phyloP scores from a whole-genome alignment of 1,140 invertebrate species.

The Spodoptera frugiperda region DNA sequence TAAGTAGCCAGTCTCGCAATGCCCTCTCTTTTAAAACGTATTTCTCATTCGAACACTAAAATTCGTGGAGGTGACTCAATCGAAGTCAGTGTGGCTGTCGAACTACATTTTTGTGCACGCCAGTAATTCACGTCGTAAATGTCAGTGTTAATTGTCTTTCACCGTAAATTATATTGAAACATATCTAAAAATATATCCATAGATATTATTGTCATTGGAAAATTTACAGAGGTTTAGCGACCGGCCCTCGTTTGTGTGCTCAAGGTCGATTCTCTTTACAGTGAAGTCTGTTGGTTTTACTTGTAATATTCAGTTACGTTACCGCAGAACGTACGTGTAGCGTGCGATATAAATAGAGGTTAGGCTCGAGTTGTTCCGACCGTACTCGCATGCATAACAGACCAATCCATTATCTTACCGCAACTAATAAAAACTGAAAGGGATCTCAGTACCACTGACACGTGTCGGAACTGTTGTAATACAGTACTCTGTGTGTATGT shows the following conservation, averaged over 20 bases:
- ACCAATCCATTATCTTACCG: constrained; percentile 79
- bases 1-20: neutral
- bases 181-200: neutral
- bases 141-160: too few relatives aligned
- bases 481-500: neutral
- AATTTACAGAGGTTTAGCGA: constrained; percentile 52
- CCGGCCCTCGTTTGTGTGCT: constrained; percentile 56
- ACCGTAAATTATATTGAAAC: too few relatives aligned
- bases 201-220: neutral
- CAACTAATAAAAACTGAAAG: constrained; percentile 75
- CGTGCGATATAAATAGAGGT: constrained; percentile 78
- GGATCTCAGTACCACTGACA: constrained; percentile 59
- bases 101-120: neutral
- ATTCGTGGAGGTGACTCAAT: constrained; percentile 11
- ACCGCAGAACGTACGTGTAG: constrained; percentile 69
- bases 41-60: neutral
- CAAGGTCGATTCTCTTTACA: constrained; percentile 67
- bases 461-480: constrained; percentile 16
- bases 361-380: constrained; percentile 70
- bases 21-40: neutral
- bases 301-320: constrained; percentile 78
- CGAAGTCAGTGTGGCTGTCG: constrained; percentile 14
- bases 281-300: constrained; percentile 69
- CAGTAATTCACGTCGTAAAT: constrained; percentile 15
- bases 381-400: constrained; percentile 73